phyloP scores from a whole-genome alignment of 2,113 vertebrate genomes.

The Cyprinus carpio region DNA sequence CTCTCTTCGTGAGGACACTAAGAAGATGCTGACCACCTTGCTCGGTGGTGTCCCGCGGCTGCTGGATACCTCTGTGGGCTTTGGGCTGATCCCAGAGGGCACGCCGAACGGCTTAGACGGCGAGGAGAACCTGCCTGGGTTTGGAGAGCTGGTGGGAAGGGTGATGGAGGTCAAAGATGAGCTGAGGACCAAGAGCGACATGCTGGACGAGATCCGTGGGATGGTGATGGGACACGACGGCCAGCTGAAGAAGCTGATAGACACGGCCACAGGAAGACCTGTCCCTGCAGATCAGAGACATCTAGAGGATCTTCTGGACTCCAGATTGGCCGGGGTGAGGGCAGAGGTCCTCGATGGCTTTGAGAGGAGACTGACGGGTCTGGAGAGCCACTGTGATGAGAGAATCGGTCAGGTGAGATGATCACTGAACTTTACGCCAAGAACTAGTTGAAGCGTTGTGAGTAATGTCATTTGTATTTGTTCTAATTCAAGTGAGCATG shows the following conservation, averaged over 20 bases:
- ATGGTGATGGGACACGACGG: constrained; percentile 92
- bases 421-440: background rate
- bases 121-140: constrained; percentile 68
- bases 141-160: constrained; percentile 85
- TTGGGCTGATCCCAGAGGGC: constrained; percentile 84
- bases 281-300: constrained; percentile 76
- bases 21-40: constrained; percentile 81
- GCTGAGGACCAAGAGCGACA: constrained; percentile 83
- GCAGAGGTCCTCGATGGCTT: constrained; percentile 88
- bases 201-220: constrained; percentile 87
- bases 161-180: constrained; percentile 90
- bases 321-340: constrained; percentile 78
- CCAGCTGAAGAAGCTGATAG: constrained; percentile 87
- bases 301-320: constrained; percentile 84
- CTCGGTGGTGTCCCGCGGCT: constrained; percentile 71
- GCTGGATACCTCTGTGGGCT: constrained; percentile 77
- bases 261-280: constrained; percentile 72
- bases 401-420: constrained; percentile 80
- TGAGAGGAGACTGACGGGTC: constrained; percentile 82
- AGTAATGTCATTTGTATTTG: background rate
- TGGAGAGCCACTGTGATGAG: constrained; percentile 84
- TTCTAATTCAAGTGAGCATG: background rate
- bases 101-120: constrained; percentile 78
- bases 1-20: constrained; percentile 85
- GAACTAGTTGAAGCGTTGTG: background rate